A percentile compares a stretch with the other conserved stretches of the same genome.
Evolutionary conservation across 1,140 invertebrate species (phyloP).

Genomic region (Drosophila eugracilis): DNA sequence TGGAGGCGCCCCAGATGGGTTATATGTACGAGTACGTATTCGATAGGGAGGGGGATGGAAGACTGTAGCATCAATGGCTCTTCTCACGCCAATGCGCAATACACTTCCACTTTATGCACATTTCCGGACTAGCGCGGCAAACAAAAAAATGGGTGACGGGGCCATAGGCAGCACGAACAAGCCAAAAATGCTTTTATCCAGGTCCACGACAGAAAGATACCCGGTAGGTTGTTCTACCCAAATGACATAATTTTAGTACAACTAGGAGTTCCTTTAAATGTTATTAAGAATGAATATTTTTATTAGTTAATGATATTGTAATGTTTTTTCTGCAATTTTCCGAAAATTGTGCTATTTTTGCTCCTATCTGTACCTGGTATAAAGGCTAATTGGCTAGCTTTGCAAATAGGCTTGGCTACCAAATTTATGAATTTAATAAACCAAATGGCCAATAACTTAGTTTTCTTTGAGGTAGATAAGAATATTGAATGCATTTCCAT

Average conservation of each 20-base stretch:
- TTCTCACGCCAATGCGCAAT: slow-evolving; percentile 63
- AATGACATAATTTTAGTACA: background rate
- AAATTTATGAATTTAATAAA: too few relatives aligned
- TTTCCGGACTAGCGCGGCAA: slow-evolving; percentile 62
- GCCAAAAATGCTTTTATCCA: background rate
- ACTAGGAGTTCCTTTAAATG: background rate
- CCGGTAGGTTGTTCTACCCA: background rate
- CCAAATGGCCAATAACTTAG: too few relatives aligned
- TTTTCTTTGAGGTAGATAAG: too few relatives aligned
- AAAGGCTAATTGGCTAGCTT: too few relatives aligned
- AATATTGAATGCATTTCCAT: too few relatives aligned
- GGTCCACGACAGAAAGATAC: background rate
- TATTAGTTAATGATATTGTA: too few relatives aligned
- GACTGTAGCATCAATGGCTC: slow-evolving; percentile 34
- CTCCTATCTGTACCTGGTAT: too few relatives aligned
- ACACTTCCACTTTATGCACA: slow-evolving; percentile 81
- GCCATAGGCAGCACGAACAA: background rate
- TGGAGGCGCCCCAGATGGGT: background rate
- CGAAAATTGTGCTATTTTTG: too few relatives aligned
- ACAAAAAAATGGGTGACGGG: slow-evolving; percentile 20
- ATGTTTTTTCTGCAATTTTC: too few relatives aligned
- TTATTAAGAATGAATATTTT: too few relatives aligned
- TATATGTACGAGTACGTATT: background rate
- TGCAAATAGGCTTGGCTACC: too few relatives aligned
- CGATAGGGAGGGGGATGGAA: background rate